Conservation (phyloP, 1,140 invertebrate species). For the Papilio polyxenes region DNA sequence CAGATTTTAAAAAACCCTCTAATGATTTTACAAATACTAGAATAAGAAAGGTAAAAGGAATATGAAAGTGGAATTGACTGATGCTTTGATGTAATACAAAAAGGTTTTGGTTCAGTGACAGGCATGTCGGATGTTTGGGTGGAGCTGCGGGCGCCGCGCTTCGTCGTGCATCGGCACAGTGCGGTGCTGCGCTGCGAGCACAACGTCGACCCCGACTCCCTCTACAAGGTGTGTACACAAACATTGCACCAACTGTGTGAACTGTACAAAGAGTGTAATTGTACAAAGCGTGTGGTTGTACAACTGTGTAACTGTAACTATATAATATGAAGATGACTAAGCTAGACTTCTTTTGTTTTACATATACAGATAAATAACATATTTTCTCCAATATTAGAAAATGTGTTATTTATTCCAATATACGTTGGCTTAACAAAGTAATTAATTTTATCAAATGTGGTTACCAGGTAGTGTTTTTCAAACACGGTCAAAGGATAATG, state of each 20-base stretch:
- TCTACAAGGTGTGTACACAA: conserved; percentile 78
- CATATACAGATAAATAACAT: neutral
- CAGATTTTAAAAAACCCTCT: no score
- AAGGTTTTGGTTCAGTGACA: conserved; percentile 57
- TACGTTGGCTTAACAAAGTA: neutral
- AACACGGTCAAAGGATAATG: conserved; percentile 82
- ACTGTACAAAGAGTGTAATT: neutral
- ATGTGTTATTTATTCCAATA: neutral
- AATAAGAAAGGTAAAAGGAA: no score
- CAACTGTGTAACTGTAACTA: no score
- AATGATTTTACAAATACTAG: no score
- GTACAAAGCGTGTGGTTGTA: neutral
- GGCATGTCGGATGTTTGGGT: conserved; percentile 73
- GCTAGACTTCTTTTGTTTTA: neutral
- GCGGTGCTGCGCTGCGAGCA: conserved; percentile 80
- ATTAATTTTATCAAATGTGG: neutral
- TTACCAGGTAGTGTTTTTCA: conserved; percentile 81
- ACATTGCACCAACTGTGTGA: neutral
- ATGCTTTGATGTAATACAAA: neutral
- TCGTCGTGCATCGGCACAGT: conserved; percentile 69
- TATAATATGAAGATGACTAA: no score
- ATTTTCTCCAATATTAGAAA: neutral
- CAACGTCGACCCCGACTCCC: conserved; percentile 78
- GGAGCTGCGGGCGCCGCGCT: conserved; percentile 67
- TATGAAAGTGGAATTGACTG: no score